phyloP scores from a whole-genome alignment of 2,113 vertebrate species.

The Ailurus styani region DNA sequence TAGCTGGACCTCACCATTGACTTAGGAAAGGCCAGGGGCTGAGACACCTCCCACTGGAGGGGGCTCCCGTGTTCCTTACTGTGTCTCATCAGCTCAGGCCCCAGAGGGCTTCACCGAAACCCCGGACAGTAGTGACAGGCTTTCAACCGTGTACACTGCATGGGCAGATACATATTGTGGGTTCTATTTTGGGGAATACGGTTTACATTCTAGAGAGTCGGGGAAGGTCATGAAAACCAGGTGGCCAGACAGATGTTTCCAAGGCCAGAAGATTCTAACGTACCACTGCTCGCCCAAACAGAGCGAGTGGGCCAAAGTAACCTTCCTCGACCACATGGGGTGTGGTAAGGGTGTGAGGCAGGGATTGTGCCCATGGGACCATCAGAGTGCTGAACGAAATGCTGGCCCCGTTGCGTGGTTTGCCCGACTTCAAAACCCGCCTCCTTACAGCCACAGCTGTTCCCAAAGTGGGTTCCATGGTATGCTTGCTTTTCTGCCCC shows the following conservation, averaged over 20 bases:
- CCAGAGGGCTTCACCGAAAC: background rate
- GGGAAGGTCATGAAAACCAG: background rate
- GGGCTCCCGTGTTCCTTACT: accelerated
- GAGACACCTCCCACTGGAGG: background rate
- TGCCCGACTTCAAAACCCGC: background rate
- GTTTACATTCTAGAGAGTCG: background rate
- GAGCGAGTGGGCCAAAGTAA: accelerated
- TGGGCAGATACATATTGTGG: background rate
- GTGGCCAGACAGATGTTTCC: background rate
- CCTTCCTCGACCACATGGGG: background rate
- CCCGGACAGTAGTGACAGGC: background rate
- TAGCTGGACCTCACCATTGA: background rate
- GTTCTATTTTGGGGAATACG: background rate
- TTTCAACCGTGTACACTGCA: background rate
- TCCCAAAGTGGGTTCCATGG: background rate
- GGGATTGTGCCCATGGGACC: accelerated
- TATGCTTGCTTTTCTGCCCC: background rate
- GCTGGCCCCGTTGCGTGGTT: accelerated
- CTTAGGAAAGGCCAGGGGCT: background rate
- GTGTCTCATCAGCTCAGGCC: background rate
- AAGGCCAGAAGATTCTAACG: background rate
- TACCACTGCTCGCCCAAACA: background rate
- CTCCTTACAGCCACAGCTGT: accelerated
- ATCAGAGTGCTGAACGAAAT: background rate
- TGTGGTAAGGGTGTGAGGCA: background rate